Evolutionary conservation across 2,113 vertebrate species (phyloP), one percentile per base, ranked within the genome.

Genomic region (Sinocyclocheilus rhinocerous): DNA sequence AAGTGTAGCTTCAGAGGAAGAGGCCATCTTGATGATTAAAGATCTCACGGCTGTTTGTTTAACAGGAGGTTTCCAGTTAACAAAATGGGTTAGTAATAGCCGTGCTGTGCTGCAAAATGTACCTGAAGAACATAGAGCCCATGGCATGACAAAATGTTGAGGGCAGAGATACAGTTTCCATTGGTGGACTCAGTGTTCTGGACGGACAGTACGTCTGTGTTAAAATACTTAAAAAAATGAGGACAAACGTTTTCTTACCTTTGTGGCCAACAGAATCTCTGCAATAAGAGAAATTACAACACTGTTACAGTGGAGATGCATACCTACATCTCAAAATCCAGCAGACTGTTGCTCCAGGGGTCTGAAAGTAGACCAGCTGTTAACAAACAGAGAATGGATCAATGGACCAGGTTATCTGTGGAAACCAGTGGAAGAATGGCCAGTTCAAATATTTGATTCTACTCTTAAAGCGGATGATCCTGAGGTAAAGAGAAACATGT

Each of bases 121-220:
- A 39, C 59, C 81, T 57, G 45, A 63, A 55, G 3, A 26, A 39
- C 13, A 72, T 18, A 11, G 42, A 20, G 20, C 78, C 10, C 13
- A n/a, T n/a, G 45, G 67, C 2, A 29, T 85, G 82, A 84, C 26
- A 72, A 73, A 69, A 73, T 84, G 82, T 50, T 84, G 11, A 75
- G 48, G 48, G 20, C 39, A 50, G 45, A 84, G 45, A 26, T 84
- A 36, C 50, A 33, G 48, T 26, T 84, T 73, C n/a, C n/a, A 20
- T 24, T 84, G 81, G 12, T 48, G 45, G 39, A 29, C 3, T 50
- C 48, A 1, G 50, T 52, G 15, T 52, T 52, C 15, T 52, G 50
- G 50, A 52, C 50, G 1, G 50, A 52, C 50, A 52, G 50, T 16
- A 52, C 50, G 48, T 50, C 48, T 50, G 48, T 50, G 48, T 50